Base-by-base conservation (phyloP, 2,797 vertebrate genomes). In the Aulostomus chinensis region DNA sequence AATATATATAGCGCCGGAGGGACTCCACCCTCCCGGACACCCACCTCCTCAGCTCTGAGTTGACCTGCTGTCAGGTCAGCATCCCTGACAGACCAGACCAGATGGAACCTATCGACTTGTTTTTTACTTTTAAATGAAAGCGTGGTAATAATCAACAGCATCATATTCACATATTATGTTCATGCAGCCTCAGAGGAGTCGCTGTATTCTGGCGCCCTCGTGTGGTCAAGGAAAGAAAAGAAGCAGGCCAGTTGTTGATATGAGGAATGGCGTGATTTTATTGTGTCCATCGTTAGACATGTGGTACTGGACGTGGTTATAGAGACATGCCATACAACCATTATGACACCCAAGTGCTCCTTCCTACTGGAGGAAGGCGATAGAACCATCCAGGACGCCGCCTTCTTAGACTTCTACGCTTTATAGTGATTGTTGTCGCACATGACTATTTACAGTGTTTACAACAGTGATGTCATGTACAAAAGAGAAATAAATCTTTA, bases 401-500 rank as follows among this genome's bases (percentile, higher is more conserved):
- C 58, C 54, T 75, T 58, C 63, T 81, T 80, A 73, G 51, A 79
- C 81, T 75, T 76, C 59, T 76, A 68, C 58, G 65, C 46, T 59
- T 76, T 77, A 77, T 40, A 75, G 79, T 91, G 90, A 92, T 92
- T 92, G 89, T 83, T 90, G 88, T 91, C 90, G 88, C 91, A 87
- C 83, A 90, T 76, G 74, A 78, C 35, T 92, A 92, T 92, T 80
- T 91, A 92, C 90, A 92, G 42, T 86, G 84, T 91, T 81, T 89
- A 90, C 88, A 91, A 86, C 74, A 84, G 67, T 70, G 75, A 87
- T 74, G 80, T 73, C 81, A 89, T 87, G 87, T 92, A 91, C 89
- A 92, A 92, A 91, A 90, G 78, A 88, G 72, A 75, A 73, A 84
- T 39, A 73, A 89, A 81, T 48, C 64, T 91, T 84, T 91, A 90